A percentile compares a stretch with the other conserved stretches of the same genome.
Evolutionary conservation across 2,888 invertebrate species (phyloP).

Genomic region (Lasius fuliginosus): DNA sequence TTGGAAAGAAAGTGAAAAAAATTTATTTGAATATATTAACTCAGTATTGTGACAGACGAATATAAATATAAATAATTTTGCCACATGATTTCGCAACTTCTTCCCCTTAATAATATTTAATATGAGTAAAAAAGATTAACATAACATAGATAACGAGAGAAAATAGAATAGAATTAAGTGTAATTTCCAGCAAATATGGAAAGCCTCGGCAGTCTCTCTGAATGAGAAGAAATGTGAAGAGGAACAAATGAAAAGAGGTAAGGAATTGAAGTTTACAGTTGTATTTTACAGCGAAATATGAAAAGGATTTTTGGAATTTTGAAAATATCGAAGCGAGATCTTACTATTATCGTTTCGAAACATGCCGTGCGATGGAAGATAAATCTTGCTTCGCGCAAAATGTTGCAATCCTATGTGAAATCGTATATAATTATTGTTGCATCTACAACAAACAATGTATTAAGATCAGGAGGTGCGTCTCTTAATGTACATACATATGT

Average conservation of each 20-base stretch:
- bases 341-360: neutral
- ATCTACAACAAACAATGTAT: no score
- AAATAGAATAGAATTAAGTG: no score
- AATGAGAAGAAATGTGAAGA: neutral
- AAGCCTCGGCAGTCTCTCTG: no score
- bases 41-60: neutral
- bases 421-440: neutral
- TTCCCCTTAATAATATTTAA: neutral
- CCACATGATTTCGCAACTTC: neutral
- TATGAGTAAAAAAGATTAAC: no score
- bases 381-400: neutral
- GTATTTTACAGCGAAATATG: neutral
- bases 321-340: neutral
- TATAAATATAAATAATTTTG: neutral
- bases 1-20: neutral
- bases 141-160: no score
- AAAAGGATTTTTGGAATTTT: neutral
- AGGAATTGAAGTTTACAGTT: neutral
- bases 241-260: neutral
- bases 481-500: no score
- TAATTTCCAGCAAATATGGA: no score
- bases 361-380: neutral
- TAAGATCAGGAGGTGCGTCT: no score
- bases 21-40: neutral
- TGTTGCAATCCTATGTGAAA: neutral